Evolutionary conservation across 1,140 invertebrate species (phyloP).

Genomic region (Bombus haemorrhoidalis): DNA sequence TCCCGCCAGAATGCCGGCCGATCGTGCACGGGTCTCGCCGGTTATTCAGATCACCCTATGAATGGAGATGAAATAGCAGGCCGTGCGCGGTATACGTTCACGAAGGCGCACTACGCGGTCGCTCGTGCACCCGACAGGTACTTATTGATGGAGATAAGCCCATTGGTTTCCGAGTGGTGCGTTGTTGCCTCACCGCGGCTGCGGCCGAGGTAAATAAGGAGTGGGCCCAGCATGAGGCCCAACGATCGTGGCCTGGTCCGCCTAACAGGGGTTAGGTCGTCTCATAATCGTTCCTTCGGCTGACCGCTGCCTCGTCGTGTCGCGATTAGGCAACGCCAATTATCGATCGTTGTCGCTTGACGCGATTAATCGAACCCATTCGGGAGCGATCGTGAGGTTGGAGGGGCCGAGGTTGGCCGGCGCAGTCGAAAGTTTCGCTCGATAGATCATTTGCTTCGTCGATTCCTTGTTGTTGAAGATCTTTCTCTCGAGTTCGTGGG

Average conservation of each 20-base stretch:
- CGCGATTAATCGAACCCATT: constrained; percentile 75
- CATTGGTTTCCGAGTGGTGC: constrained; percentile 56
- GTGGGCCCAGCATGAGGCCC: constrained; percentile 63
- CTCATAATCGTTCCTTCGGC: constrained; percentile 42
- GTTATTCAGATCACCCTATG: constrained; percentile 51
- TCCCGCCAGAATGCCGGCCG: background rate
- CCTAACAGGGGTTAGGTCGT: constrained; percentile 42
- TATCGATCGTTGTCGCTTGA: constrained; percentile 72
- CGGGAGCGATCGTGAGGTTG: constrained; percentile 53
- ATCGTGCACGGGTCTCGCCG: constrained; percentile 1
- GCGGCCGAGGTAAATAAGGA: constrained; percentile 50
- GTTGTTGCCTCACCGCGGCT: constrained; percentile 50
- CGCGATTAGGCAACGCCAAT: constrained; percentile 73
- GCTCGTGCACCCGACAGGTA: constrained; percentile 59
- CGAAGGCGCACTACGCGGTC: constrained; percentile 33
- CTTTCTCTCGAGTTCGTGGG: background rate
- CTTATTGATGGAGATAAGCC: constrained; percentile 67
- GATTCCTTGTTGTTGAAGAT: background rate
- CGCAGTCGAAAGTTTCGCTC: constrained; percentile 10
- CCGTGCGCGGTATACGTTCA: constrained; percentile 35
- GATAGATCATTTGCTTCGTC: background rate
- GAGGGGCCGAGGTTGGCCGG: background rate
- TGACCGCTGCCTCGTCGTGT: constrained; percentile 34
- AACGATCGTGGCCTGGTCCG: constrained; percentile 42
- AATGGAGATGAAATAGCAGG: constrained; percentile 56